Evolutionary conservation across 2,113 vertebrate genomes (phyloP).

Genomic region (Podiceps cristatus): DNA sequence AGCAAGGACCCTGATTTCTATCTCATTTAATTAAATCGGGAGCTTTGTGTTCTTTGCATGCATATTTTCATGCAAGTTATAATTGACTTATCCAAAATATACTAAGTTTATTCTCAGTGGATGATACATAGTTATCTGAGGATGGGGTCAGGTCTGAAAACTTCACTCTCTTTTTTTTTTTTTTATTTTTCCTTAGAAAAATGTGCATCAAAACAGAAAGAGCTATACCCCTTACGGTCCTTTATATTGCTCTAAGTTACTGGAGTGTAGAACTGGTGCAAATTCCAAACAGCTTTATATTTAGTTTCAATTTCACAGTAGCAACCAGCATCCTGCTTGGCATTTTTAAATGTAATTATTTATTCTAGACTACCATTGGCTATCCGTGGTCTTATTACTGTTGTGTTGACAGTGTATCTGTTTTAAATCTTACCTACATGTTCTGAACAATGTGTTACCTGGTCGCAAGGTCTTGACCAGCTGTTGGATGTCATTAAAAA

Average conservation of each 20-base stretch:
- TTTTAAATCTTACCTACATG: conserved; percentile 42
- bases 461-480: conserved; percentile 54
- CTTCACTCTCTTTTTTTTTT: background rate
- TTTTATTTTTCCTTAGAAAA: background rate
- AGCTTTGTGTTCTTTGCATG: background rate
- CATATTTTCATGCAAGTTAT: background rate
- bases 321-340: background rate
- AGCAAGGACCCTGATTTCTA: background rate
- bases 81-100: background rate
- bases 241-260: background rate
- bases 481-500: conserved; percentile 32
- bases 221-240: background rate
- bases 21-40: background rate
- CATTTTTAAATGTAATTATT: background rate
- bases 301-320: background rate
- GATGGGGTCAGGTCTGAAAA: background rate
- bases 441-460: conserved; percentile 53
- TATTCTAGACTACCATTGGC: conserved; percentile 4
- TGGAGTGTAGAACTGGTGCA: background rate
- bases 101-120: background rate
- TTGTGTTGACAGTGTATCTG: conserved; percentile 6
- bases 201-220: accelerated
- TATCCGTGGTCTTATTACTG: background rate
- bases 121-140: background rate
- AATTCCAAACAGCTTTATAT: background rate